Percentiles rank a stretch among this genome's conserved stretches.
Conservation (phyloP, 2,888 invertebrate genomes). For the Bursaphelenchus okinawaensis region DNA sequence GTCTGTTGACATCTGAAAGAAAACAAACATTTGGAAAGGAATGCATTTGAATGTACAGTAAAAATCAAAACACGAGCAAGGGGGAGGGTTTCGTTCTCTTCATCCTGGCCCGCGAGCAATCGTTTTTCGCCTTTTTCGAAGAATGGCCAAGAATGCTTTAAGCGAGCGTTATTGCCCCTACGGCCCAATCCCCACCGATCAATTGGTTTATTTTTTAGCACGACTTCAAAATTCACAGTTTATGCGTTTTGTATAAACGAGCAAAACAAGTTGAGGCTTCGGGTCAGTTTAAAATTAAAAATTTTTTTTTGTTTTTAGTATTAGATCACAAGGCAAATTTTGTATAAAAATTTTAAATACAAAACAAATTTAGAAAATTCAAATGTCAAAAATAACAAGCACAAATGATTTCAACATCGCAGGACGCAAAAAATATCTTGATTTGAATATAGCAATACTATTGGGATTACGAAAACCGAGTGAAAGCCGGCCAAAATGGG, state of each 20-base stretch:
- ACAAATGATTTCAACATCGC: too few relatives aligned
- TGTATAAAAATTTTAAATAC: too few relatives aligned
- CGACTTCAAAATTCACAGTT: too few relatives aligned
- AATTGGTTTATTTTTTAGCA: background rate
- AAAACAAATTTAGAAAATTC: too few relatives aligned
- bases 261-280: too few relatives aligned
- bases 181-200: background rate
- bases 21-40: background rate
- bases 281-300: too few relatives aligned
- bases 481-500: background rate
- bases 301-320: too few relatives aligned
- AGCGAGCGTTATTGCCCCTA: background rate
- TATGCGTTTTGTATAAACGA: too few relatives aligned
- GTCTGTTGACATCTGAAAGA: conserved; percentile 8
- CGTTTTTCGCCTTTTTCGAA: background rate
- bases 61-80: background rate
- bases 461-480: background rate
- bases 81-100: background rate
- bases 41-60: too few relatives aligned
- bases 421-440: background rate
- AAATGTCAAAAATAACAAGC: too few relatives aligned
- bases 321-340: too few relatives aligned
- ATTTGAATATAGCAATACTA: background rate
- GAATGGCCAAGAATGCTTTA: conserved; percentile 7
- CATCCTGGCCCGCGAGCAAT: background rate